Base-by-base conservation (phyloP, 2,888 invertebrate genomes). In the Iphiclides podalirius region DNA sequence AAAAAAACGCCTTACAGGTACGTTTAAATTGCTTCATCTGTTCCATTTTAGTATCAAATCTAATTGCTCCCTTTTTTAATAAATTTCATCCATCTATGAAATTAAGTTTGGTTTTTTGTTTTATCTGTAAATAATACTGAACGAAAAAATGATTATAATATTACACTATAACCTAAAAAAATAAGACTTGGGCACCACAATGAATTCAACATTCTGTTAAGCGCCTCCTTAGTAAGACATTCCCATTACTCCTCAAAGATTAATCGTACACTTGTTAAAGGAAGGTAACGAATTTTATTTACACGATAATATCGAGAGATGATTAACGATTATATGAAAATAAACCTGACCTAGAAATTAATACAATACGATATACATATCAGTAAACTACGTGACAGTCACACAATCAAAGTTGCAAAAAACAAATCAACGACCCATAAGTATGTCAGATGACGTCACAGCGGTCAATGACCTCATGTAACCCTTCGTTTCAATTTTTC, bases 291-390 rank as follows among this genome's bases (percentile, higher is more conserved):
- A 1, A n/a, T 17, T n/a, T 36, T 16, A 15, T 33, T 36, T 9
- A 36, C 36, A 36, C 36, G 16, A 16, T 16, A 36, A 36, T n/a
- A 36, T 16, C 14, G 9, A 15, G 6, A n/a, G n/a, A n/a, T 20
- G 4, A 34, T 57, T 58, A 51, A 55, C 61, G 66, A 63, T 60
- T 60, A 59, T 66, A 13, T 71, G 63, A 53, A 49, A 61, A 64
- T 34, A 47, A 41, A 47, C 17, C 20, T 39, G 23, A 39, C 34
- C 45, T 37, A 8, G 11, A 31, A 31, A 11, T 6, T 3, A n/a
- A 28, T 28, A 28, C n/a, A 28, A 28, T 28, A 28, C 28, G 28
- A 9, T 9, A 28, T n/a, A 28, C 8, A 9, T 26, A n/a, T n/a
- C n/a, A 8, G 8, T 26, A 16, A 37, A 45, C 17, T 13, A 14